A percentile compares a stretch with the other conserved stretches of the same genome.
These are phyloP conservation scores for Pogonocherus hispidulus DNA, from an alignment of 2,888 invertebrate genomes.

Conservation along the genomic window DNA sequence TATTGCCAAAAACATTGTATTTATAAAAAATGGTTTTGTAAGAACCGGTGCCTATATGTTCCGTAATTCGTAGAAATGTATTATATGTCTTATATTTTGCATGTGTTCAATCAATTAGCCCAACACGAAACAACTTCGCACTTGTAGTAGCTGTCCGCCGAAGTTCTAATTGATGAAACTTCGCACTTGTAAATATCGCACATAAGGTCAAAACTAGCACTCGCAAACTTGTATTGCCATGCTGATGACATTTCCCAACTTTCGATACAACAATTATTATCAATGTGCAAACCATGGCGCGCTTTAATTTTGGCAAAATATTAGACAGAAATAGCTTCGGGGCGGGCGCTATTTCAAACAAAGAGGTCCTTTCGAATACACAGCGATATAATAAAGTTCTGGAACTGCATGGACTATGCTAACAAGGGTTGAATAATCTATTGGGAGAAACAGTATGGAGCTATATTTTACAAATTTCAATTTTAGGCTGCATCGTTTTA, in stretches of 20 bases:
- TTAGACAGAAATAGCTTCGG: conserved; percentile 2
- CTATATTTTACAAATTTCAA: conserved; percentile 49
- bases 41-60: too few relatives aligned
- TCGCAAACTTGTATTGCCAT: not conserved
- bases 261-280: conserved; percentile 5
- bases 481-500: conserved; percentile 35
- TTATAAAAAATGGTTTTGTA: too few relatives aligned
- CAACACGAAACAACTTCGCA: too few relatives aligned
- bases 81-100: too few relatives aligned
- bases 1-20: too few relatives aligned
- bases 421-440: conserved; percentile 49
- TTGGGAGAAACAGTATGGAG: conserved; percentile 47
- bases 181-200: not conserved
- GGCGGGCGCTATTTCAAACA: conserved; percentile 18
- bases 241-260: not conserved
- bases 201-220: not conserved
- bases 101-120: too few relatives aligned
- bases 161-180: too few relatives aligned
- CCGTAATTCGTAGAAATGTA: too few relatives aligned
- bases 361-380: conserved; percentile 42
- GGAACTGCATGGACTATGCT: conserved; percentile 41
- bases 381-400: conserved; percentile 46
- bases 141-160: too few relatives aligned
- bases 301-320: conserved; percentile 24
- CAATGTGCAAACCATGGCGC: not conserved